A percentile compares a stretch with the other conserved stretches of the same genome.
phyloP scores from a whole-genome alignment of 2,113 vertebrate genomes.

The Tragelaphus buxtoni region DNA sequence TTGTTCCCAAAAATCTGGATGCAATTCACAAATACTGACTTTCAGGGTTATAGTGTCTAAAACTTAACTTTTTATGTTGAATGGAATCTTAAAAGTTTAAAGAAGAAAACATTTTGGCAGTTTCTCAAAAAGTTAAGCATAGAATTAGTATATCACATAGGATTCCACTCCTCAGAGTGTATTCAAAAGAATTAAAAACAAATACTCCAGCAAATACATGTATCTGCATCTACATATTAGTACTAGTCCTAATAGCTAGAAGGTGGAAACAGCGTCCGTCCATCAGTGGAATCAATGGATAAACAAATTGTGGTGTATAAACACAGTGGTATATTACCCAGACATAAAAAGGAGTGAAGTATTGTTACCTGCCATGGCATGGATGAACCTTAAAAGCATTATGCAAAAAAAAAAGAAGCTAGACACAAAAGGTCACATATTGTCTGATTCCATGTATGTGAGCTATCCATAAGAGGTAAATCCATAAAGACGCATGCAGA shows the following conservation, averaged over 20 bases:
- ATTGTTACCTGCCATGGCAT: background rate
- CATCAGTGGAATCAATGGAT: background rate
- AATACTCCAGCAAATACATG: background rate
- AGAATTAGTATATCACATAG: background rate
- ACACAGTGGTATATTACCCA: background rate
- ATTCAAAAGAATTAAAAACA: background rate
- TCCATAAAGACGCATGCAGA: background rate
- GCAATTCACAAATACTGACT: background rate
- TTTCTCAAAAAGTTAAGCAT: background rate
- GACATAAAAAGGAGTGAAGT: background rate
- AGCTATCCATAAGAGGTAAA: background rate
- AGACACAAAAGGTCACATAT: background rate
- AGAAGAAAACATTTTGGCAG: background rate
- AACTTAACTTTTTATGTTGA: constrained; percentile 38
- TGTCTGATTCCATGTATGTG: background rate
- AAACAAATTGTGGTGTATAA: background rate
- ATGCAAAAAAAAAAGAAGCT: background rate
- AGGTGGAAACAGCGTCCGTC: background rate
- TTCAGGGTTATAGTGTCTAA: constrained; percentile 16
- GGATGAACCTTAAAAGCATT: background rate
- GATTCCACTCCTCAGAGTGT: background rate
- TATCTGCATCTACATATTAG: background rate
- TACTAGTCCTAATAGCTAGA: background rate
- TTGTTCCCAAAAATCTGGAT: background rate
- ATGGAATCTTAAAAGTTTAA: constrained; percentile 24